phyloP scores from a whole-genome alignment of 2,113 vertebrate species.

The Osmerus eperlanus region DNA sequence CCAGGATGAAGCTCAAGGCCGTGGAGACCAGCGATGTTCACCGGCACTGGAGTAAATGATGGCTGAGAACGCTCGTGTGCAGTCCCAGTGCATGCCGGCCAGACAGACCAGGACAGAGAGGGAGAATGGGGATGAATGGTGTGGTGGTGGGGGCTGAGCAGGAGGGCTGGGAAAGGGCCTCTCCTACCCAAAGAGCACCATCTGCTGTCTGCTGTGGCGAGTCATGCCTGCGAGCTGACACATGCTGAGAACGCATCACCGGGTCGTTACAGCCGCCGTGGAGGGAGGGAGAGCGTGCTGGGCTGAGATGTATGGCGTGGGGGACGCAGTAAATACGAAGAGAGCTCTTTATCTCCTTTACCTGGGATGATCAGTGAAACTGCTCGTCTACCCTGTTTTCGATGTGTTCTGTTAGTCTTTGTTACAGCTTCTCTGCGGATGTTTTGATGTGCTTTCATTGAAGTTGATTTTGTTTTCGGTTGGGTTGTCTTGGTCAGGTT shows the following conservation, averaged over 20 bases:
- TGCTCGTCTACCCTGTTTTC: too few species aligned
- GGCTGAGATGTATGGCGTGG: constrained; percentile 28
- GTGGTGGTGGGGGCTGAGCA: constrained; percentile 42
- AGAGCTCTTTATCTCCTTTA: neutral
- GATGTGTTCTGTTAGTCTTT: neutral
- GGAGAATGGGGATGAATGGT: constrained; percentile 72
- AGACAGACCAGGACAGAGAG: constrained; percentile 49
- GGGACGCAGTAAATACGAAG: constrained; percentile 21
- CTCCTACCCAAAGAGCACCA: constrained; percentile 77
- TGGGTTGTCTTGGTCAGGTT: neutral
- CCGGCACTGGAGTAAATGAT: constrained; percentile 67
- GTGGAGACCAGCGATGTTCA: constrained; percentile 67
- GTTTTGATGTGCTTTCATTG: neutral
- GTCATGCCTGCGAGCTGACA: constrained; percentile 58
- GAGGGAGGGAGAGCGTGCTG: constrained; percentile 25
- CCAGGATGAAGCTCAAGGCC: constrained; percentile 62
- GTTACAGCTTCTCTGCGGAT: neutral
- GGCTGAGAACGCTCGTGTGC: constrained; percentile 65
- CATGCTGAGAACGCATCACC: constrained; percentile 52
- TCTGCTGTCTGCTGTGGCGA: constrained; percentile 74
- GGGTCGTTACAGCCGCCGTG: constrained; percentile 39
- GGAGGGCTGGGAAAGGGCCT: constrained; percentile 35
- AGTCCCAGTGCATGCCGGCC: constrained; percentile 54
- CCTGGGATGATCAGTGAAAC: too few species aligned
- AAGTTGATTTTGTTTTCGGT: neutral